These are phyloP conservation scores for Neopipo cinnamomea DNA, from an alignment of 2,113 vertebrate species.

Conservation along the genomic window DNA sequence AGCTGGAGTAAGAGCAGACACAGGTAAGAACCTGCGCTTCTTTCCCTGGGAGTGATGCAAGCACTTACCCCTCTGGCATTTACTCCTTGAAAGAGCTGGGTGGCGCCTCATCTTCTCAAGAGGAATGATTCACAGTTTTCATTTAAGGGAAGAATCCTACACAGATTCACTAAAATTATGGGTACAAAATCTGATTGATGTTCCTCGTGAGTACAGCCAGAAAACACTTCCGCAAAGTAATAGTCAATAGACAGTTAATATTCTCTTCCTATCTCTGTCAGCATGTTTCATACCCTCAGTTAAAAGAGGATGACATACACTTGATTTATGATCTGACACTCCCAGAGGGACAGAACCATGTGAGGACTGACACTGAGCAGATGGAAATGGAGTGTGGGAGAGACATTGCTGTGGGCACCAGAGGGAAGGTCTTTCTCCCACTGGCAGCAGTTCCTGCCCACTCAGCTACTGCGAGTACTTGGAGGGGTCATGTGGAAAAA, in stretches of 20 bases:
- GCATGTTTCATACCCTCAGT: neutral
- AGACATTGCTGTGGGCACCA: neutral
- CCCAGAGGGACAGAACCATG: neutral
- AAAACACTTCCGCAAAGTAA: neutral
- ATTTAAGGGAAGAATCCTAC: neutral
- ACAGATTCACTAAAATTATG: neutral
- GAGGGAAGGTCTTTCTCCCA: neutral
- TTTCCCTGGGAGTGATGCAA: neutral
- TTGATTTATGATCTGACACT: neutral
- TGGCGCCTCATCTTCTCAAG: neutral
- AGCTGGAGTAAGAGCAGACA: neutral
- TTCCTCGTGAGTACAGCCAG: neutral
- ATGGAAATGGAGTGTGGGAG: neutral
- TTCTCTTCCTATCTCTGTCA: neutral
- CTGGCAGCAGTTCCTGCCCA: neutral
- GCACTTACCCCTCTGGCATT: neutral
- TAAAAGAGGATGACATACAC: neutral
- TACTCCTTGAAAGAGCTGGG: neutral
- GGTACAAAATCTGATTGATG: neutral
- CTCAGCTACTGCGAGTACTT: fast-evolving
- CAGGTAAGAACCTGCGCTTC: neutral
- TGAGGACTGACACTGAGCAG: neutral
- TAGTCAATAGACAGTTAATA: neutral
- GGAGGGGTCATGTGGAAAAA: neutral
- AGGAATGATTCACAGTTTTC: neutral